These are phyloP conservation scores for Eumerus sabulonum DNA, from an alignment of 2,888 invertebrate genomes.

Conservation along the genomic window DNA sequence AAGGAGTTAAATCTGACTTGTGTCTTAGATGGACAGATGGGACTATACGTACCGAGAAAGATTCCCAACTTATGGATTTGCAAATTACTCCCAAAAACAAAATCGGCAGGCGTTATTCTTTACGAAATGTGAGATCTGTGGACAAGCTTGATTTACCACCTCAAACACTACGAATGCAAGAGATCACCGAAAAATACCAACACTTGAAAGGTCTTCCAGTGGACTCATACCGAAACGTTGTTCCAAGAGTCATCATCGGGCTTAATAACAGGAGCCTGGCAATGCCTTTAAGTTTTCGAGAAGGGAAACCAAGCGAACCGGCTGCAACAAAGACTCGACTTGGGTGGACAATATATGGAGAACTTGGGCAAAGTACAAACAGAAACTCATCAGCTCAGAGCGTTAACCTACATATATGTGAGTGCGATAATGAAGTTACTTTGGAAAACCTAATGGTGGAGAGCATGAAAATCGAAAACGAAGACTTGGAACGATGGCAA, in stretches of 20 bases:
- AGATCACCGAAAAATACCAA: neutral
- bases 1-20: neutral
- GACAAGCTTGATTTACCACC: neutral
- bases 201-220: neutral
- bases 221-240: conserved; percentile 6
- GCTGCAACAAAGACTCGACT: neutral
- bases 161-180: neutral
- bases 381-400: neutral
- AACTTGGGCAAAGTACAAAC: neutral
- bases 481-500: neutral
- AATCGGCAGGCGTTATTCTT: neutral
- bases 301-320: neutral
- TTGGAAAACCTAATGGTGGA: neutral
- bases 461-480: no score
- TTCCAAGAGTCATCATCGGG: conserved; percentile 25
- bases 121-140: neutral
- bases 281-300: neutral
- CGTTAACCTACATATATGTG: neutral
- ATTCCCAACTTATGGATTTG: neutral
- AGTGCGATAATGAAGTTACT: neutral
- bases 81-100: neutral
- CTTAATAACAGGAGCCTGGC: conserved; percentile 3
- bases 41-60: neutral
- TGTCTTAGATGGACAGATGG: neutral
- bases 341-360: neutral